A percentile compares a stretch with the other conserved stretches of the same genome.
Evolutionary conservation across 2,797 vertebrate genomes (phyloP).

Genomic region (Amazona finschi): DNA sequence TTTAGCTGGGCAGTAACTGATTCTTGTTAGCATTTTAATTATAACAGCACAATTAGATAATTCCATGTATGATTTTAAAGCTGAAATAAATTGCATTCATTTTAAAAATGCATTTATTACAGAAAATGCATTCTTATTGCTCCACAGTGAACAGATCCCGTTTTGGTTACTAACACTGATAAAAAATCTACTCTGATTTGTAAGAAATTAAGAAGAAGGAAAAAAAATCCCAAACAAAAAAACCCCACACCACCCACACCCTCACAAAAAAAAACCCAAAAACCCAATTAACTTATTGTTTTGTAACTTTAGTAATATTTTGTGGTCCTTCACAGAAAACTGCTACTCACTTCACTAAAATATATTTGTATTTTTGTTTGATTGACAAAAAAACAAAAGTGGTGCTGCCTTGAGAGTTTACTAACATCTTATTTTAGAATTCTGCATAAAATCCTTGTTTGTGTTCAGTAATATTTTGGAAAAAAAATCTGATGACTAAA

Average conservation of each 20-base stretch:
- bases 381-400: not conserved
- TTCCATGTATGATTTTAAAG: conserved; percentile 39
- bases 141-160: not conserved
- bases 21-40: conserved; percentile 62
- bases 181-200: not conserved
- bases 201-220: not conserved
- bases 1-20: conserved; percentile 61
- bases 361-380: not conserved
- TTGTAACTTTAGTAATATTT: not conserved
- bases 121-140: not conserved
- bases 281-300: not conserved
- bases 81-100: conserved; percentile 18
- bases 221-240: not conserved
- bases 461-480: not conserved
- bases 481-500: not conserved
- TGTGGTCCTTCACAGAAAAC: conserved; percentile 44
- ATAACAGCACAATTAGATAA: conserved; percentile 39
- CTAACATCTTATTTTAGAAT: not conserved
- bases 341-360: not conserved
- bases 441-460: not conserved
- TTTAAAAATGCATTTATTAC: conserved; percentile 55
- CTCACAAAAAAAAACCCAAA: not conserved
- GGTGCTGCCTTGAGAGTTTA: not conserved
- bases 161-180: conserved; percentile 22
- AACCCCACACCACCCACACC: not conserved